Evolutionary conservation across 2,113 vertebrate species (phyloP).

Genomic region (Calcarius ornatus): DNA sequence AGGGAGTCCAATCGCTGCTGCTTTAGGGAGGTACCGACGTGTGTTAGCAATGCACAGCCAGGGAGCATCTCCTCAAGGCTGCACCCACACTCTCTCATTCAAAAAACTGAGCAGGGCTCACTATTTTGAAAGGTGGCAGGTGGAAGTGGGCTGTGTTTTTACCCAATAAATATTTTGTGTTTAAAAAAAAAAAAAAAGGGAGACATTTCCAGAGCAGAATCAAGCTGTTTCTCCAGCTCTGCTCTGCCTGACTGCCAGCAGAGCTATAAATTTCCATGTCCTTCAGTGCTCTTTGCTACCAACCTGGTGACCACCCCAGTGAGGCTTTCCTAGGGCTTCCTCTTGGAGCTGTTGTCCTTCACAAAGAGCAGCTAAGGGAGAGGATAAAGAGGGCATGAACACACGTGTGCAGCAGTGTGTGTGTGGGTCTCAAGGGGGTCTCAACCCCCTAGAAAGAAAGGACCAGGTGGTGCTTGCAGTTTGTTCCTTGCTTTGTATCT

Average conservation of each 20-base stretch:
- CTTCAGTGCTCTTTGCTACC: background rate
- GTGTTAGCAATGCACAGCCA: background rate
- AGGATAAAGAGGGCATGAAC: background rate
- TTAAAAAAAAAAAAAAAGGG: background rate
- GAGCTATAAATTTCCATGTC: background rate
- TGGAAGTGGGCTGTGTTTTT: slow-evolving; percentile 69
- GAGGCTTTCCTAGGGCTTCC: background rate
- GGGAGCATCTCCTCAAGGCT: slow-evolving; percentile 13
- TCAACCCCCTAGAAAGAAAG: background rate
- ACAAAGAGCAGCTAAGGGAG: background rate
- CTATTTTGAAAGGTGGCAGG: slow-evolving; percentile 64
- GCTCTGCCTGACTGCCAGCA: background rate
- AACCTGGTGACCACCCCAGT: background rate
- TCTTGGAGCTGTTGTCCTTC: background rate
- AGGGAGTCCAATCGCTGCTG: background rate
- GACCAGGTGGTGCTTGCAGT: background rate
- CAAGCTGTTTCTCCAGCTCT: slow-evolving; percentile 39
- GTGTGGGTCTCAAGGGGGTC: background rate
- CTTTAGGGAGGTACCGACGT: background rate
- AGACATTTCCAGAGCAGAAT: slow-evolving; percentile 34
- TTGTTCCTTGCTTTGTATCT: background rate
- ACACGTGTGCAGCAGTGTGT: background rate
- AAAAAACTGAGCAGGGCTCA: slow-evolving; percentile 65
- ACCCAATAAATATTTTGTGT: slow-evolving; percentile 60
- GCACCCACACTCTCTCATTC: slow-evolving; percentile 57